Base-by-base conservation (phyloP, 2,888 invertebrate genomes). In the Punctoribates punctum region DNA sequence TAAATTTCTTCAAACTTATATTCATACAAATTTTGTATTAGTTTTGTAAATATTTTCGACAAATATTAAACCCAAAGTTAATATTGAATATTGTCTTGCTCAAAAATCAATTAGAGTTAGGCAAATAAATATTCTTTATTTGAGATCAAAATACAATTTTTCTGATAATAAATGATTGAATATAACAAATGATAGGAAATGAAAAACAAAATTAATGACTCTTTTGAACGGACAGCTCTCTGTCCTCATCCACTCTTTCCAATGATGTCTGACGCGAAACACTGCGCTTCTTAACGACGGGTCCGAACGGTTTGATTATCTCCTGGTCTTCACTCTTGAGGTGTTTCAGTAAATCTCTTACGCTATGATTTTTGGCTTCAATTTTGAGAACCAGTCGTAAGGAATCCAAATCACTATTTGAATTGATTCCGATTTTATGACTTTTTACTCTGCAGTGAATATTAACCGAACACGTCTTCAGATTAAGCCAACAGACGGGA, bases 181-280 rank as follows among this genome's bases (percentile, higher is more conserved):
- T 54, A 23, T 13, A 54, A 20, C n/a, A 34, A 34, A 34, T 34
- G 8, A 42, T 42, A 46, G 13, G n/a, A 20, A 20, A 20, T 54
- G 6, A n/a, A 51, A 8, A 13, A 51, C n/a, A 46, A 8, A 62
- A 27, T 23, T 62, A 27, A 25, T 62, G 15, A 20, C 6, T 54
- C 42, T 1, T 13, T 42, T 20, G 34, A 34, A 34, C 34, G 34
- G 34, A 34, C 8, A 34, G 34, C 17, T 65, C 65, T 20, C n/a
- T 38, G 20, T 65, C 65, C 27, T 65, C 65, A 20, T 65, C 65
- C 9, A 65, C 38, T 38, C 20, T 65, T 27, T 65, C 34, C 5
- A 65, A 20, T 9, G 65, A 65, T n/a, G 65, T 65, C 38, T 65
- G 65, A 38, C 65, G 23, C 1, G 34, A 65, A 34, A 65, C 34